A percentile compares a stretch with the other conserved stretches of the same genome.
Conservation (phyloP, 2,113 vertebrate genomes). For the Myocastor coypus region DNA sequence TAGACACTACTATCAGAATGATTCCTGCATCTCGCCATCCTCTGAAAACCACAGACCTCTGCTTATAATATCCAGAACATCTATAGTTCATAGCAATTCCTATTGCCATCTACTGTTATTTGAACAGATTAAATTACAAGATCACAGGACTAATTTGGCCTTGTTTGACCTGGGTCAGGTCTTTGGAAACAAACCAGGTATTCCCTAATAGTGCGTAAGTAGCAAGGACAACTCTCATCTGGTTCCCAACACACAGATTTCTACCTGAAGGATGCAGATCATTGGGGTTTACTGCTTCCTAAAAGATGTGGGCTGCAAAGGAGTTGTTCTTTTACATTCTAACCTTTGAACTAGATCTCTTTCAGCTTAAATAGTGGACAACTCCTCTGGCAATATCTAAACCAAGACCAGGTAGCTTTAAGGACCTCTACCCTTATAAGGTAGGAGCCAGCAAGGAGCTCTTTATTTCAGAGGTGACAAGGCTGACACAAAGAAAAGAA, state of each 20-base stretch:
- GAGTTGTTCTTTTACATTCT: background rate
- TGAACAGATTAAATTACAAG: constrained; percentile 53
- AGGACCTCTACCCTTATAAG: background rate
- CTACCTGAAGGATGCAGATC: constrained; percentile 27
- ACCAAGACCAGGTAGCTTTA: background rate
- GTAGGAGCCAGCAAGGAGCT: background rate
- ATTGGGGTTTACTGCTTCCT: constrained; percentile 32
- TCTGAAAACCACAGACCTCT: background rate
- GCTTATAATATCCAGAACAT: constrained; percentile 26
- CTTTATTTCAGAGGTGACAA: background rate
- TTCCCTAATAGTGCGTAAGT: background rate
- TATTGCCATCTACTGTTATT: background rate
- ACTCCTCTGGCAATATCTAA: background rate
- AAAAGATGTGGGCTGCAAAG: background rate
- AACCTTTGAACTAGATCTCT: constrained; percentile 22
- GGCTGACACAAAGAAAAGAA: background rate
- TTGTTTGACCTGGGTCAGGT: constrained; percentile 55
- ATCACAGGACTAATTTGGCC: constrained; percentile 27
- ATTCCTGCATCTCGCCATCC: background rate
- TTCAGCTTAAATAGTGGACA: background rate
- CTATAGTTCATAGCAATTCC: background rate
- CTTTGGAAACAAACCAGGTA: background rate
- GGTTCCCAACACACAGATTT: background rate
- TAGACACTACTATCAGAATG: constrained; percentile 1
- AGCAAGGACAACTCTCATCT: background rate